phyloP scores from a whole-genome alignment of 2,888 invertebrate species.

The Callyntrura guangdongensis region DNA sequence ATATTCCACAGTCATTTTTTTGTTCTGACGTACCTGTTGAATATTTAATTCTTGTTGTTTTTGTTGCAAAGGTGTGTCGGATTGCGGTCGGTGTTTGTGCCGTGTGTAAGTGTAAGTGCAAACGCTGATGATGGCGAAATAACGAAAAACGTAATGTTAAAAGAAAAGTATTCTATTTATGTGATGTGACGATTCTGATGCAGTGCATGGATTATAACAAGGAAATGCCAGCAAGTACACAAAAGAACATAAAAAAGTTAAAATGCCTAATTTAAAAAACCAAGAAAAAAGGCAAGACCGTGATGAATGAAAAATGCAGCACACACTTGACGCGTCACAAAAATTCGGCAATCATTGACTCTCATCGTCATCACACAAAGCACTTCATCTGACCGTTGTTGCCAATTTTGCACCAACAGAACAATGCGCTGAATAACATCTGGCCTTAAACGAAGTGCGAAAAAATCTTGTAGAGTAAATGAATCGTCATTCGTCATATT shows the following conservation, averaged over 20 bases:
- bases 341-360: background rate
- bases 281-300: background rate
- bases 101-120: background rate
- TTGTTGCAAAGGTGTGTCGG: slow-evolving; percentile 21
- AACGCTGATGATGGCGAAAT: background rate
- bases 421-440: slow-evolving; percentile 14
- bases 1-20: slow-evolving; percentile 11
- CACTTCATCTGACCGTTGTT: background rate
- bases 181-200: background rate
- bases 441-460: slow-evolving; percentile 7
- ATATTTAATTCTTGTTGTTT: slow-evolving; percentile 30
- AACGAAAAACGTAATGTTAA: background rate
- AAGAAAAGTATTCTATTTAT: background rate
- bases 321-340: background rate
- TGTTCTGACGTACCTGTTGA: slow-evolving; percentile 25
- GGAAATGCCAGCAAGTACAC: background rate
- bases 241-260: background rate
- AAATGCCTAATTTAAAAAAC: slow-evolving; percentile 3
- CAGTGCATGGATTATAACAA: background rate
- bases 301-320: slow-evolving; percentile 4
- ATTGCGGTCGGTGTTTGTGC: background rate
- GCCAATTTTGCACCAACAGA: background rate
- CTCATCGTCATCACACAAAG: background rate
- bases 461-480: background rate
- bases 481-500: slow-evolving; percentile 1